These are phyloP conservation scores for Heliconius cydno DNA, from an alignment of 2,888 invertebrate genomes.

Conservation along the genomic window DNA sequence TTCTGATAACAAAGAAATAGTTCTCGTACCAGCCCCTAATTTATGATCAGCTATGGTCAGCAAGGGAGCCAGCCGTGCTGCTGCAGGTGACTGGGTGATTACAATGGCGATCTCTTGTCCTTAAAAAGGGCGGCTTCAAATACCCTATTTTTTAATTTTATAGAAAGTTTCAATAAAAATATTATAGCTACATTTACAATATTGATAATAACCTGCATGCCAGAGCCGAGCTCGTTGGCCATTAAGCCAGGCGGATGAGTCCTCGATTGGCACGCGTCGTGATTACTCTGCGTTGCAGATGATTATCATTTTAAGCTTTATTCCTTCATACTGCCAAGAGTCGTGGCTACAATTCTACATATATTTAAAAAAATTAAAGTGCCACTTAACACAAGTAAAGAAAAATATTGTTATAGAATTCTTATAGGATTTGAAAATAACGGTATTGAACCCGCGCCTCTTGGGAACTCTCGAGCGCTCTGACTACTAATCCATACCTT, in stretches of 20 bases:
- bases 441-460: too few species aligned
- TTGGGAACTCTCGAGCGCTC: not conserved
- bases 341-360: not conserved
- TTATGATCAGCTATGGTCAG: too few species aligned
- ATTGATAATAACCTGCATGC: not conserved
- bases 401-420: not conserved
- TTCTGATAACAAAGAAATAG: too few species aligned
- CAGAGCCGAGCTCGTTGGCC: not conserved
- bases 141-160: too few species aligned
- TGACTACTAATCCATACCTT: not conserved
- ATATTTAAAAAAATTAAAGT: not conserved
- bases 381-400: not conserved
- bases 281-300: conserved; percentile 21
- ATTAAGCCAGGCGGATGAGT: conserved; percentile 8
- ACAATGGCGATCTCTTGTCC: too few species aligned
- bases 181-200: too few species aligned
- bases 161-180: too few species aligned
- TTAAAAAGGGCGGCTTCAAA: too few species aligned
- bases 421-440: not conserved
- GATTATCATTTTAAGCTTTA: conserved; percentile 13
- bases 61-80: too few species aligned
- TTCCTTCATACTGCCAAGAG: not conserved
- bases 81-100: too few species aligned
- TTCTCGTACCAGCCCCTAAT: too few species aligned
- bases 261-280: conserved; percentile 2